These are phyloP conservation scores for Ibycter americanus DNA, from an alignment of 2,797 vertebrate genomes.

Conservation along the genomic window DNA sequence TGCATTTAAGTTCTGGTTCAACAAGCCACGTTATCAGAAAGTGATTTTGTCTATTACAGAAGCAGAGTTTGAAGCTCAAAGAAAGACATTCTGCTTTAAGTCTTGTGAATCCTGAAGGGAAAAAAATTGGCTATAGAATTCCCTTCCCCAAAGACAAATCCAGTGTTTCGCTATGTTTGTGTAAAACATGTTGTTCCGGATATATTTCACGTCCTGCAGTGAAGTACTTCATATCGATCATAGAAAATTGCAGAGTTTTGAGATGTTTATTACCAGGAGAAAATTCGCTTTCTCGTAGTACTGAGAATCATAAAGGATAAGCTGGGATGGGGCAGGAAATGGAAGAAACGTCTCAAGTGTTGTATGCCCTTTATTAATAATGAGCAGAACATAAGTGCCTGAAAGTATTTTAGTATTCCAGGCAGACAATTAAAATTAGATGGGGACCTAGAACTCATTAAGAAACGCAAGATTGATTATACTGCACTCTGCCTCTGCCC, in stretches of 20 bases:
- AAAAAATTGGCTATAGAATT: background rate
- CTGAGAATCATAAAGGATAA: background rate
- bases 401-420: constrained; percentile 29
- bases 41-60: background rate
- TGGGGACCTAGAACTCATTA: constrained; percentile 23
- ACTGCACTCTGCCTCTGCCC: background rate
- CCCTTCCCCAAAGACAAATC: background rate
- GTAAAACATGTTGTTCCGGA: background rate
- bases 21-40: background rate
- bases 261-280: background rate
- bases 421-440: constrained; percentile 48
- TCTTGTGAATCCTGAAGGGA: background rate
- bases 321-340: background rate
- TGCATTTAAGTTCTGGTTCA: background rate
- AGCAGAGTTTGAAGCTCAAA: background rate
- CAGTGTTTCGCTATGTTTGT: background rate
- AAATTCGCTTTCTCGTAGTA: background rate
- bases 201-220: background rate
- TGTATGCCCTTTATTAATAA: constrained; percentile 30
- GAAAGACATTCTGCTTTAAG: background rate
- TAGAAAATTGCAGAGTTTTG: background rate
- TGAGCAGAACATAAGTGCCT: constrained; percentile 1
- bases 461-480: constrained; percentile 39
- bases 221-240: background rate
- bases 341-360: background rate